Conservation (phyloP, 2,113 vertebrate genomes). For the Mirounga angustirostris region DNA sequence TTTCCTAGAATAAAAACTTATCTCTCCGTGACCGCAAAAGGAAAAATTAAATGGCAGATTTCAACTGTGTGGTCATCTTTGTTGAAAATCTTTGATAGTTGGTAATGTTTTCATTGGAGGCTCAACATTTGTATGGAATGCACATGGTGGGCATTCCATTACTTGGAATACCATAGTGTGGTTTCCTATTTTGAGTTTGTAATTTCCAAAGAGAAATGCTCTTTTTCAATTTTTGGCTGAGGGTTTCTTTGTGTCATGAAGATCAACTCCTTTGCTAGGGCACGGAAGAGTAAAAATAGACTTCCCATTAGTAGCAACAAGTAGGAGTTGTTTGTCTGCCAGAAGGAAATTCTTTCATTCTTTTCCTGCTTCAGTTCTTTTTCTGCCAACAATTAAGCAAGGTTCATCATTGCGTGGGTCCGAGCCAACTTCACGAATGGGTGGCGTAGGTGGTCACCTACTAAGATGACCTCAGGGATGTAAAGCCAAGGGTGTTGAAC, state of each 20-base stretch:
- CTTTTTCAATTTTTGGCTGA: background rate
- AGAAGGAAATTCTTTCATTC: constrained; percentile 49
- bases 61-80: background rate
- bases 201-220: constrained; percentile 12
- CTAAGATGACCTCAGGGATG: background rate
- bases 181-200: background rate
- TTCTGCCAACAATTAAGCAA: constrained; percentile 24
- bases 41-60: background rate
- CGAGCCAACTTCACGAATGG: background rate
- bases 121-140: background rate
- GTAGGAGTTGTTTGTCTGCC: constrained; percentile 39
- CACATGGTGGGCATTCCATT: background rate
- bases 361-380: constrained; percentile 21
- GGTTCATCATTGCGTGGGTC: background rate
- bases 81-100: background rate
- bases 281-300: constrained; percentile 29
- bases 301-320: constrained; percentile 7
- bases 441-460: background rate
- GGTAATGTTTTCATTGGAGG: background rate
- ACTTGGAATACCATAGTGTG: background rate
- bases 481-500: background rate
- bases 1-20: background rate
- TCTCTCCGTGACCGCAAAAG: background rate
- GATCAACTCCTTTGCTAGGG: background rate
- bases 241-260: background rate